Evolutionary conservation across 2,113 vertebrate genomes (phyloP).

Genomic region (Mobula birostris): DNA sequence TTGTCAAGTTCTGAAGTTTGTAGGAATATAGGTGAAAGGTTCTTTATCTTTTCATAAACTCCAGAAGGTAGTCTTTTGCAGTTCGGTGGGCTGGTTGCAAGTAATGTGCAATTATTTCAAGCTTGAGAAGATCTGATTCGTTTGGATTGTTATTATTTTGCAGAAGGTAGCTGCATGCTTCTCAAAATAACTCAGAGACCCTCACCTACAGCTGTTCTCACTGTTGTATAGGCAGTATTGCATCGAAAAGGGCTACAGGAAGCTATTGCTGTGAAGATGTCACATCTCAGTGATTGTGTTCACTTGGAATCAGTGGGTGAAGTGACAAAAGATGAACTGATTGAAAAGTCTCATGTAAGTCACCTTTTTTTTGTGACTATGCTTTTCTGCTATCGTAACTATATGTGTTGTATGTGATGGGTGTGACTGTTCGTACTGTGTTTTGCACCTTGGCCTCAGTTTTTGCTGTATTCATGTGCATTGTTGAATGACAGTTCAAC

Average conservation of each 20-base stretch:
- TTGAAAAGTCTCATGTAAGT: conserved; percentile 95
- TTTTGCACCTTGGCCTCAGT: too few species aligned
- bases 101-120: not conserved
- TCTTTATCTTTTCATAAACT: not conserved
- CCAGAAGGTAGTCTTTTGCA: not conserved
- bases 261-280: conserved; percentile 57
- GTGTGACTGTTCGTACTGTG: too few species aligned
- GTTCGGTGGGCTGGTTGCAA: not conserved
- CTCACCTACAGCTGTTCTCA: not conserved
- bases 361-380: not conserved
- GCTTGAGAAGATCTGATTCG: not conserved
- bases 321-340: conserved; percentile 93
- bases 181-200: not conserved
- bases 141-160: not conserved
- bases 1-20: not conserved
- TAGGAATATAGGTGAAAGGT: not conserved
- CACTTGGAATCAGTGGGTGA: conserved; percentile 94
- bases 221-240: not conserved
- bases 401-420: too few species aligned
- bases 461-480: too few species aligned
- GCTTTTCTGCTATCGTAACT: too few species aligned
- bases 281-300: conserved; percentile 68
- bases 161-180: not conserved
- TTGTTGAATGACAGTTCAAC: too few species aligned
- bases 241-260: not conserved